Evolutionary conservation across 2,797 vertebrate genomes (phyloP).

Genomic region (Silurus aristotelis): DNA sequence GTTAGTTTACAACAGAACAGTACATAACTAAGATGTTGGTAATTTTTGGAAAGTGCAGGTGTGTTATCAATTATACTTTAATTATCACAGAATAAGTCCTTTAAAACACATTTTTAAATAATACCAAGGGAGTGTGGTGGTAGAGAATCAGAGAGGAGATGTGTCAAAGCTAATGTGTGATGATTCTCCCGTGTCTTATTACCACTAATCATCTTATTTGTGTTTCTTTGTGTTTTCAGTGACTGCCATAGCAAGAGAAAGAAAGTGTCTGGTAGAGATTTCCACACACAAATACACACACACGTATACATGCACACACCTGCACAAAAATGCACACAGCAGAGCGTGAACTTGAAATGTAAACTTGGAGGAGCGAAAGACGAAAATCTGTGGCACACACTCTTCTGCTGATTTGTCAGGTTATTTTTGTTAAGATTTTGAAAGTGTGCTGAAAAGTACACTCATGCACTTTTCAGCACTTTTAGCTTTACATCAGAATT

Average conservation of each 20-base stretch:
- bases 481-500: too few relatives aligned
- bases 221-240: neutral
- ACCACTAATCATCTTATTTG: neutral
- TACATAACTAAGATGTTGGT: neutral
- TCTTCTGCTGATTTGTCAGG: too few relatives aligned
- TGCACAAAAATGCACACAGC: too few relatives aligned
- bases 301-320: neutral
- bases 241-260: neutral
- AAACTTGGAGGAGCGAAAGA: neutral
- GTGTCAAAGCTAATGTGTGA: neutral
- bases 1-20: neutral
- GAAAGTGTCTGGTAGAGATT: neutral
- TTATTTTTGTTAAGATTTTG: neutral
- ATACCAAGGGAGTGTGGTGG: neutral
- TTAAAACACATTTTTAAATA: neutral
- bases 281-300: neutral
- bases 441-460: neutral
- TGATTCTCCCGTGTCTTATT: neutral
- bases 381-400: too few relatives aligned
- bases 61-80: neutral
- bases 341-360: too few relatives aligned
- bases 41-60: neutral
- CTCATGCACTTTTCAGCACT: too few relatives aligned
- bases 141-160: neutral
- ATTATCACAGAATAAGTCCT: neutral